A percentile compares a stretch with the other conserved stretches of the same genome.
Conservation (phyloP, 2,113 vertebrate genomes). For the Stegostoma tigrinum region DNA sequence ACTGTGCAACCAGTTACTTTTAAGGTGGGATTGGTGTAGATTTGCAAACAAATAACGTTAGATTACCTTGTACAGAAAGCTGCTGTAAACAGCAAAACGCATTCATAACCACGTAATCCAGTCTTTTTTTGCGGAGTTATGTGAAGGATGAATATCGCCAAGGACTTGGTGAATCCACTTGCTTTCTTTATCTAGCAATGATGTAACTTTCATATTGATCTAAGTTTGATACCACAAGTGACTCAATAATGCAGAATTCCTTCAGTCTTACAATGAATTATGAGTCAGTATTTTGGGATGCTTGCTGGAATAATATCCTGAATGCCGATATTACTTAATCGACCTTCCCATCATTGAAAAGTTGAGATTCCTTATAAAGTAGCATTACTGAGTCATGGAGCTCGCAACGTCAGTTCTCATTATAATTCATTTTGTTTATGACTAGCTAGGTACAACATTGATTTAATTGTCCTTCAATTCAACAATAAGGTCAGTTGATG, state of each 20-base stretch:
- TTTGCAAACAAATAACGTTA: not conserved
- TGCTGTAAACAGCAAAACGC: not conserved
- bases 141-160: not conserved
- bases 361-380: not conserved
- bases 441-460: not conserved
- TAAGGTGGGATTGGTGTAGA: not conserved
- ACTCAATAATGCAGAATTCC: not conserved
- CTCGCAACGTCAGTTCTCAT: not conserved
- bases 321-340: not conserved
- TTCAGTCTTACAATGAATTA: not conserved
- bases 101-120: not conserved
- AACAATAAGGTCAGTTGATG: not conserved
- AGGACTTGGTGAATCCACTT: not conserved
- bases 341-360: not conserved
- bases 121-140: not conserved
- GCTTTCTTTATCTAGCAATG: not conserved
- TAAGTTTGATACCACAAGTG: not conserved
- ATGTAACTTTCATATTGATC: not conserved
- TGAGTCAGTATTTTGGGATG: not conserved
- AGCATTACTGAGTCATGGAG: not conserved
- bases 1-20: not conserved
- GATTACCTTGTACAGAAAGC: not conserved
- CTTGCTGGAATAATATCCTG: not conserved
- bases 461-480: not conserved
- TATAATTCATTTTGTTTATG: not conserved